Conservation (phyloP, 1,140 invertebrate species). For the Eueides isabella region DNA sequence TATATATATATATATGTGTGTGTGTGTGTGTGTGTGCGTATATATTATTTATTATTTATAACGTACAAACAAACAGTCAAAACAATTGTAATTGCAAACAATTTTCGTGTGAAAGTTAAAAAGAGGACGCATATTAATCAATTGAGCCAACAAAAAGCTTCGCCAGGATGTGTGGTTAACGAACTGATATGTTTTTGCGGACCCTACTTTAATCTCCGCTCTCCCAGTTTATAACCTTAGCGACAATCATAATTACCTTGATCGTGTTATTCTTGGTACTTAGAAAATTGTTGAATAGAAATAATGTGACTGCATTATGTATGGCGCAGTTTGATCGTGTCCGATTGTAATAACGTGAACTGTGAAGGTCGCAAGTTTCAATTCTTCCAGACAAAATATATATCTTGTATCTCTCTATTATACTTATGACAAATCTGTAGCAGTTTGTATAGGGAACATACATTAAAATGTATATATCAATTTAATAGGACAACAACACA, state of each 20-base stretch:
- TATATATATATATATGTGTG: no score
- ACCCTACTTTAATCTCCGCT: slow-evolving; percentile 33
- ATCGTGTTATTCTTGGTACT: slow-evolving; percentile 30
- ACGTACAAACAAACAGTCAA: not conserved
- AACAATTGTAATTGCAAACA: not conserved
- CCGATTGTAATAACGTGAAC: slow-evolving; percentile 6
- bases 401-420: no score
- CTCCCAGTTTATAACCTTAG: slow-evolving; percentile 36
- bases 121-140: slow-evolving; percentile 1
- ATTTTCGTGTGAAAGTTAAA: slow-evolving; percentile 1
- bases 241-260: slow-evolving; percentile 37
- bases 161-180: slow-evolving; percentile 1
- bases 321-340: not conserved
- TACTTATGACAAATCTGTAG: no score
- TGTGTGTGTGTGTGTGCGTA: no score
- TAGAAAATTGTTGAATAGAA: slow-evolving; percentile 6
- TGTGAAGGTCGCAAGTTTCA: not conserved
- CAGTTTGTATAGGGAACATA: no score
- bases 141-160: not conserved
- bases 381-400: no score
- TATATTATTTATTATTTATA: no score
- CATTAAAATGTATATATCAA: no score
- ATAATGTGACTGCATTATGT: not conserved
- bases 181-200: slow-evolving; percentile 3
- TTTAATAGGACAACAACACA: no score